These are phyloP conservation scores for Spea multiplicata DNA, from an alignment of 2,113 vertebrate genomes.

Conservation along the genomic window DNA sequence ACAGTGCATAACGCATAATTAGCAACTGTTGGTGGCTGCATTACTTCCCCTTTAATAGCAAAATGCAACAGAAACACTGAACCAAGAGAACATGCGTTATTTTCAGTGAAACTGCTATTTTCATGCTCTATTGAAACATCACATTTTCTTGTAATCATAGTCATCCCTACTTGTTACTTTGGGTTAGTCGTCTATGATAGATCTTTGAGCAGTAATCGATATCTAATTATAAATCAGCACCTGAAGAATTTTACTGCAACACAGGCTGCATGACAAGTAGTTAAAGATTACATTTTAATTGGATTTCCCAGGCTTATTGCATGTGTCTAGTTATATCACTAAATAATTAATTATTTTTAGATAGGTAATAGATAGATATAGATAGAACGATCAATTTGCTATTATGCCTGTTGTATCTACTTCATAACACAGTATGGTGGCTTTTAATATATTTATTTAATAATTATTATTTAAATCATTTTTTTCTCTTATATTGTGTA, in stretches of 20 bases:
- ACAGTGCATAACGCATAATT: too few relatives aligned
- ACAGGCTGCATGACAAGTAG: conserved; percentile 33
- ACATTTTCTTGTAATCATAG: conserved; percentile 10
- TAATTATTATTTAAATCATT: too few relatives aligned
- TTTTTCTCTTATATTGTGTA: too few relatives aligned
- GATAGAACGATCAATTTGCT: too few relatives aligned
- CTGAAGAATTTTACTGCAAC: conserved; percentile 28
- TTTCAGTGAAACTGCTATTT: conserved; percentile 1
- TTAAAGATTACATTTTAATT: conserved; percentile 41
- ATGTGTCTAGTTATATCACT: conserved; percentile 32
- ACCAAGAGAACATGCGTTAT: neutral
- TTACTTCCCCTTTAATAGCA: neutral
- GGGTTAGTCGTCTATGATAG: conserved; percentile 15
- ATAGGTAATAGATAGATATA: too few relatives aligned
- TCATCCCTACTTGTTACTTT: conserved; percentile 14
- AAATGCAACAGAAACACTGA: neutral
- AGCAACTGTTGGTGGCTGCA: too few relatives aligned
- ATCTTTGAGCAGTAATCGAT: conserved; percentile 36
- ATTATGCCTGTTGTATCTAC: too few relatives aligned
- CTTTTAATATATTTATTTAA: too few relatives aligned
- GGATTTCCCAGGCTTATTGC: conserved; percentile 36
- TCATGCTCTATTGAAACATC: conserved; percentile 6
- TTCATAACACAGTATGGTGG: too few relatives aligned
- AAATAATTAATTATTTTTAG: conserved; percentile 15
- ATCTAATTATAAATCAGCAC: conserved; percentile 45